A percentile compares a stretch with the other conserved stretches of the same genome.
These are phyloP conservation scores for Strigamia transsilvanica DNA, from an alignment of 2,888 invertebrate species.

Conservation along the genomic window DNA sequence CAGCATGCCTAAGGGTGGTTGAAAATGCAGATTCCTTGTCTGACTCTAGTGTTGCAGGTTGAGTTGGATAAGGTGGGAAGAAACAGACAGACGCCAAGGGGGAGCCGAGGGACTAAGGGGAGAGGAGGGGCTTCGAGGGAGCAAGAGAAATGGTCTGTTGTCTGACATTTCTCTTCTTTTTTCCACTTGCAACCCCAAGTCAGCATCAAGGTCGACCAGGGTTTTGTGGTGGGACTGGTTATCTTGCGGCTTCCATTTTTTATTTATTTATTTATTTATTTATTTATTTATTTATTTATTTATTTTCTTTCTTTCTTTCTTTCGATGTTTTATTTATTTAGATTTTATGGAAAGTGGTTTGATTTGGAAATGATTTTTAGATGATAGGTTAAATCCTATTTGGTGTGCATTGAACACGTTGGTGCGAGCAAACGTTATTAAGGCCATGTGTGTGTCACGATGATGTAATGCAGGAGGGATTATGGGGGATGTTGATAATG, in stretches of 20 bases:
- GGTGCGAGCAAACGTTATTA: conserved; percentile 21
- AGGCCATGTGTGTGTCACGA: conserved; percentile 41
- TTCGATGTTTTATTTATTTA: neutral
- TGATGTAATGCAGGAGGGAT: conserved; percentile 36
- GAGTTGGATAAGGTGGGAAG: conserved; percentile 34
- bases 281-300: conserved; percentile 10
- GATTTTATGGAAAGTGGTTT: neutral
- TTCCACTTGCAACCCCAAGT: conserved; percentile 18
- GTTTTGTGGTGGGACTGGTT: conserved; percentile 28
- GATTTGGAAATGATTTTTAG: conserved; percentile 5
- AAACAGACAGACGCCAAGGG: conserved; percentile 27
- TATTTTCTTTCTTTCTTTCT: neutral
- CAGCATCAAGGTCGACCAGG: conserved; percentile 28
- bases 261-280: conserved; percentile 12
- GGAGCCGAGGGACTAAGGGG: conserved; percentile 29
- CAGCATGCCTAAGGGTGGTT: conserved; percentile 20
- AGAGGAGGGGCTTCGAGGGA: neutral
- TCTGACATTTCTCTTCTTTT: conserved; percentile 36
- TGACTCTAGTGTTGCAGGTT: conserved; percentile 38
- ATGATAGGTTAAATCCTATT: conserved; percentile 9
- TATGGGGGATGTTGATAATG: conserved; percentile 39
- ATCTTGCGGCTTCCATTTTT: conserved; percentile 1
- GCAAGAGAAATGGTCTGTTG: conserved; percentile 35
- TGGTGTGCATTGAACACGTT: neutral
- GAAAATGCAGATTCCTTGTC: conserved; percentile 36